These are phyloP conservation scores for Eremobia ochroleuca DNA, from an alignment of 2,888 invertebrate genomes.

Conservation along the genomic window DNA sequence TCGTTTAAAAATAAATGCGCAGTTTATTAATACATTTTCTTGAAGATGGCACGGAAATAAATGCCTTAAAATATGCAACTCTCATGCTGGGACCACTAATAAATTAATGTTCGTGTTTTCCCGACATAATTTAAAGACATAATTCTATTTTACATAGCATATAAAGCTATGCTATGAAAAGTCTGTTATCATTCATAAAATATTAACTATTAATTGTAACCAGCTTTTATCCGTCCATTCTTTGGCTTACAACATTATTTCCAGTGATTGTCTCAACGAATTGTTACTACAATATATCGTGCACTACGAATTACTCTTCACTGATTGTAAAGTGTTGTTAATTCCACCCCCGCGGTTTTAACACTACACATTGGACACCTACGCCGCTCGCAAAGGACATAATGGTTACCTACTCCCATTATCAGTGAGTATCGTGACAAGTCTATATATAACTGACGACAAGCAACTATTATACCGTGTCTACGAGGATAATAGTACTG, in stretches of 20 bases:
- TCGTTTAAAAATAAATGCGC: conserved; percentile 20
- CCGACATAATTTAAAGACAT: background rate
- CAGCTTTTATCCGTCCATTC: conserved; percentile 10
- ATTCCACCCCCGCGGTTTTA: conserved; percentile 23
- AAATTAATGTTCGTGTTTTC: background rate
- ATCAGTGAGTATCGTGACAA: conserved; percentile 10
- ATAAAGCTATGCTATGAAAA: too few relatives aligned
- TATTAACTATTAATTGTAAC: conserved; percentile 1
- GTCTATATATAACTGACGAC: conserved; percentile 33
- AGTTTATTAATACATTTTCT: conserved; percentile 15
- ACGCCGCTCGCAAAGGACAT: conserved; percentile 32
- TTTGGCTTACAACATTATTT: conserved; percentile 30
- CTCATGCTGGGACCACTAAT: background rate
- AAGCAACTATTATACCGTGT: background rate
- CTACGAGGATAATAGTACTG: conserved; percentile 31
- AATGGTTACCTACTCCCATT: conserved; percentile 19
- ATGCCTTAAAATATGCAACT: background rate
- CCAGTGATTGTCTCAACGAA: conserved; percentile 6
- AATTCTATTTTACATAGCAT: background rate
- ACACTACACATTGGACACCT: conserved; percentile 42
- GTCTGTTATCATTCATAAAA: background rate
- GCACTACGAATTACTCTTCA: conserved; percentile 10
- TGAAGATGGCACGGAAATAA: background rate
- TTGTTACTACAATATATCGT: conserved; percentile 8
- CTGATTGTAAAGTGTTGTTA: conserved; percentile 14